Base-by-base conservation (phyloP, 2,888 invertebrate species). In the Xylota sylvarum region DNA sequence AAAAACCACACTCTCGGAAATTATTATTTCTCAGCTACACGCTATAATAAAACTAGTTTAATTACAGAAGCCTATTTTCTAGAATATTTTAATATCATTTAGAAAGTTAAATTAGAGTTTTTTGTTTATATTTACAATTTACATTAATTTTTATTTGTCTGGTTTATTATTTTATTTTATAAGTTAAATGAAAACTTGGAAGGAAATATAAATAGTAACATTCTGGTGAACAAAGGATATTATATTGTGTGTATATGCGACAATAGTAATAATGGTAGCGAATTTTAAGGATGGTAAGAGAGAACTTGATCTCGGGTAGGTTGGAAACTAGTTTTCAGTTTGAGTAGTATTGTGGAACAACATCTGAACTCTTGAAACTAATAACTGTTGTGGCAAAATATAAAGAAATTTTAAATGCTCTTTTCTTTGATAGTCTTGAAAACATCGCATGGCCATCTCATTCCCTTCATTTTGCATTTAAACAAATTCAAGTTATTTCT, bases 91-190 rank as follows among this genome's bases (percentile, higher is more conserved):
- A 50, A 58, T 12, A 35, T 23, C 56, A 58, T 9, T 52, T 67
- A 5, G 10, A 67, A 52, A 56, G 7, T 56, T 30, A 70, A 23
- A 14, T 17, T 19, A 55, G 5, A 17, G 2, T 19, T 37, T 50
- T 60, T 17, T 7, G 3, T 40, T 40, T 50, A n/a, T 78, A 78
- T 78, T 52, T 78, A 78, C 70, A 78, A 78, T 70, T 70, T 78
- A 78, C 78, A 78, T 40, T 60, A 10, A 40, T 10, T 1, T 17
- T 48, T 19, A 10, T 12, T 52, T 40, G 23, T 40, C 46, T 27
- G 30, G 6, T 37, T 5, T 0, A 12, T n/a, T 6, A 4, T 46
- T 30, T 27, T 23, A 23, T 23, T 23, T 30, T 4, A 7, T 23
- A 27, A 52, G 35, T 4, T 4, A 4, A 27, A 32, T n/a, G 9